Conservation (phyloP, 2,888 invertebrate genomes). For the Scaptodrosophila latifasciaeformis region DNA sequence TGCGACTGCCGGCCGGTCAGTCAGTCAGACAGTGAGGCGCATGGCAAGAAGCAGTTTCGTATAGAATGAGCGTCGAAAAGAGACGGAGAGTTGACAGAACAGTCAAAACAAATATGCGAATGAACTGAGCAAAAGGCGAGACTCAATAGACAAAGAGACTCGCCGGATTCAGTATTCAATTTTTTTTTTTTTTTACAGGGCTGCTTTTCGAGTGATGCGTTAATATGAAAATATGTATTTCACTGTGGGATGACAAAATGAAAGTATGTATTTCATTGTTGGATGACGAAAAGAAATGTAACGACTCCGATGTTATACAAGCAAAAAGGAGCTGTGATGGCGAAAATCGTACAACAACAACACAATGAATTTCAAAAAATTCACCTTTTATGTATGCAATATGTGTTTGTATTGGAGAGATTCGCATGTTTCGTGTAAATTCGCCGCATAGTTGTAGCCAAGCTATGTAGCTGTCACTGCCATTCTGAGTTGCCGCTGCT, state of each 20-base stretch:
- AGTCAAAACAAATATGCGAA: conserved; percentile 65
- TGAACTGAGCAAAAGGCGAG: conserved; percentile 34
- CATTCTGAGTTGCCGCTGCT: conserved; percentile 25
- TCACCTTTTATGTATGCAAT: no score
- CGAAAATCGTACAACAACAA: conserved; percentile 45
- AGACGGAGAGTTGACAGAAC: conserved; percentile 38
- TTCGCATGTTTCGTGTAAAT: conserved; percentile 70
- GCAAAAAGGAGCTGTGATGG: conserved; percentile 46
- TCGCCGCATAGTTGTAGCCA: conserved; percentile 60
- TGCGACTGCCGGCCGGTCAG: conserved; percentile 34
- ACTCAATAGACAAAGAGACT: conserved; percentile 30
- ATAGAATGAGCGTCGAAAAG: conserved; percentile 56
- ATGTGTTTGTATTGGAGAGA: conserved; percentile 56
- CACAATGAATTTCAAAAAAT: conserved; percentile 8
- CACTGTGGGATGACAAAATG: no score
- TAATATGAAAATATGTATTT: no score
- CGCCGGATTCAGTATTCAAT: no score
- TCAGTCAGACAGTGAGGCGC: conserved; percentile 8
- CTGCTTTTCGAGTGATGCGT: no score
- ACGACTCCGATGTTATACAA: no score
- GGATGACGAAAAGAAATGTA: no score
- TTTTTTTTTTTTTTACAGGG: no score
- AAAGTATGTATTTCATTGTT: no score
- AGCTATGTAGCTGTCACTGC: conserved; percentile 25
- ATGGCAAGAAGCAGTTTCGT: conserved; percentile 39